Evolutionary conservation across 2,797 vertebrate genomes (phyloP).

Genomic region (Pristis pectinata): DNA sequence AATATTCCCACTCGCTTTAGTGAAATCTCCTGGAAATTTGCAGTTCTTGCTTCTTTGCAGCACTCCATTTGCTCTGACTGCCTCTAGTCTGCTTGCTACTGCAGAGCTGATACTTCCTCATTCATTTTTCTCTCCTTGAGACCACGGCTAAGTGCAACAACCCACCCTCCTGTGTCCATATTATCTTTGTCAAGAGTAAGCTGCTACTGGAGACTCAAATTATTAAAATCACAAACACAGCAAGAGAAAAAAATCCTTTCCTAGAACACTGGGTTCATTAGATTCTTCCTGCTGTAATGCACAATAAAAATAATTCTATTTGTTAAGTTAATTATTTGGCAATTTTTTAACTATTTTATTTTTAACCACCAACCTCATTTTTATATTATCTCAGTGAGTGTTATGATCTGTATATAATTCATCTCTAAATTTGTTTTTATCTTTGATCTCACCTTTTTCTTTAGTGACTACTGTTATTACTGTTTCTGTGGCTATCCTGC

Average conservation of each 20-base stretch:
- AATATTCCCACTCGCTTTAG: background rate
- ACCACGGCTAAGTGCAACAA: background rate
- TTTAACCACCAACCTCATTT: background rate
- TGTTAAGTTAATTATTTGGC: background rate
- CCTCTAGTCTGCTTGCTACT: background rate
- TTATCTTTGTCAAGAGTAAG: background rate
- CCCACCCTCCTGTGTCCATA: background rate
- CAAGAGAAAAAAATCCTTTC: slow-evolving; percentile 11
- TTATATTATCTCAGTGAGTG: background rate
- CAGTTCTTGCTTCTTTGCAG: slow-evolving; percentile 4
- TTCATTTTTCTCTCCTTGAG: too few species aligned
- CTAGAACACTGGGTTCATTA: background rate
- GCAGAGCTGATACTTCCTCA: background rate
- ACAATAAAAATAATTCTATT: background rate
- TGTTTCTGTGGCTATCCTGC: background rate
- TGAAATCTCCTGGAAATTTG: background rate
- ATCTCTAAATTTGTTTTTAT: background rate
- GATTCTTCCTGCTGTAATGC: background rate
- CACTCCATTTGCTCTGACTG: background rate
- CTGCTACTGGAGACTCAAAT: background rate
- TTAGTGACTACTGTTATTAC: background rate
- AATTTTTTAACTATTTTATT: background rate
- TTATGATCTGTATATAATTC: background rate
- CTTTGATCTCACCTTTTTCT: background rate
- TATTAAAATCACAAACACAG: slow-evolving; percentile 11